These are phyloP conservation scores for Petaurus breviceps DNA, from an alignment of 2,113 vertebrate species.

Conservation along the genomic window DNA sequence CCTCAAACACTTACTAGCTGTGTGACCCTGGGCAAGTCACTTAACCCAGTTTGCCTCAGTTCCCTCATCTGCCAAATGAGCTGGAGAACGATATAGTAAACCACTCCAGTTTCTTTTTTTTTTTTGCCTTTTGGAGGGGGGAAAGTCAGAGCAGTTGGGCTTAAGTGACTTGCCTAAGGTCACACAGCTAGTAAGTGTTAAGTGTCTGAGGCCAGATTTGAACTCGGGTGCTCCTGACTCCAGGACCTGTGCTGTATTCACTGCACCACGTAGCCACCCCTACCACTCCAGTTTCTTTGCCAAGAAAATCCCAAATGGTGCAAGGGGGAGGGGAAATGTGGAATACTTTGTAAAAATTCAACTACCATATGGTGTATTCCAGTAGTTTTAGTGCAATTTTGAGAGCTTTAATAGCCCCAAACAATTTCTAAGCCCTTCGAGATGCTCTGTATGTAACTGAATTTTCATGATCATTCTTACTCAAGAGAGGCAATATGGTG, in stretches of 20 bases:
- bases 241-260: too few species aligned
- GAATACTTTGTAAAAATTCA: neutral
- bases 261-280: too few species aligned
- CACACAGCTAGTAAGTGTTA: too few species aligned
- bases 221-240: too few species aligned
- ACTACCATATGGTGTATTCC: neutral
- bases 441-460: neutral
- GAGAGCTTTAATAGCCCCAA: neutral
- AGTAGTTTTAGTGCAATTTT: neutral
- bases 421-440: neutral
- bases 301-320: neutral
- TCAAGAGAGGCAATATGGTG: neutral
- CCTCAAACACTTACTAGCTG: neutral
- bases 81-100: neutral
- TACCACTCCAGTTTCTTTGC: neutral
- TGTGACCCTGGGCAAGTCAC: neutral
- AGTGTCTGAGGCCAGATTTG: too few species aligned
- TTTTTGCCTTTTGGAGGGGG: too few species aligned
- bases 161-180: too few species aligned
- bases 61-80: neutral
- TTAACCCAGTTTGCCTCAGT: neutral
- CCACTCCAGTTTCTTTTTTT: neutral
- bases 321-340: neutral
- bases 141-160: too few species aligned
- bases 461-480: neutral